Conservation (phyloP, 2,113 vertebrate species). For the Nothoprocta pentlandii region DNA sequence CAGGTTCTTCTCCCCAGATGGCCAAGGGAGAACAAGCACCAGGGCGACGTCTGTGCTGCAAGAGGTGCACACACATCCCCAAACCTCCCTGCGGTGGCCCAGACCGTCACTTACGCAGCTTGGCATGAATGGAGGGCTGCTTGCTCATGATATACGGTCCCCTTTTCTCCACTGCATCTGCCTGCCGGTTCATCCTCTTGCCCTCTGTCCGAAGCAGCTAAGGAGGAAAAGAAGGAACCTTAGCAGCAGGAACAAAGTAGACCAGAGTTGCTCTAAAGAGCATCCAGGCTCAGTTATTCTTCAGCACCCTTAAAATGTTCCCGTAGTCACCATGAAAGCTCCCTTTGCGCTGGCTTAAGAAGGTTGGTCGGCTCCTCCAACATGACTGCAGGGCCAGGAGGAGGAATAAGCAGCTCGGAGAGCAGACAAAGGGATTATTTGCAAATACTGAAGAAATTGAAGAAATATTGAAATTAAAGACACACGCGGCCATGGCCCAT, state of each 20-base stretch:
- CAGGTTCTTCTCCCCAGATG: background rate
- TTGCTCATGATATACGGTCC: slow-evolving; percentile 91
- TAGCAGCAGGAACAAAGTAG: background rate
- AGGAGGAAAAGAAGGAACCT: background rate
- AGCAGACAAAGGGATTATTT: background rate
- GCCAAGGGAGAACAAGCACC: background rate
- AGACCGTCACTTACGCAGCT: slow-evolving; percentile 85
- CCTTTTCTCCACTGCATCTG: slow-evolving; percentile 81
- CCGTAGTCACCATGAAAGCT: background rate
- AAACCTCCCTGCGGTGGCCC: background rate
- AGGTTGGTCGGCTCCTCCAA: background rate
- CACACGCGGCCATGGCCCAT: rapidly evolving
- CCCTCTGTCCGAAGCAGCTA: slow-evolving; percentile 4
- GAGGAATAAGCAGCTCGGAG: background rate
- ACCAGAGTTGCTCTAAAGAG: background rate
- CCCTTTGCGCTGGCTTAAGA: rapidly evolving
- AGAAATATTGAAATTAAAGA: background rate
- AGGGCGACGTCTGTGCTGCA: too few relatives aligned
- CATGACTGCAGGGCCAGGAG: background rate
- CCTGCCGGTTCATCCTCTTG: slow-evolving; percentile 6
- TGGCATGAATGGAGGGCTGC: slow-evolving; percentile 86
- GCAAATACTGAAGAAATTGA: background rate
- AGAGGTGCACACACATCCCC: rapidly evolving
- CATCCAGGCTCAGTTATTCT: background rate
- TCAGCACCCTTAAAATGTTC: background rate